A percentile compares a stretch with the other conserved stretches of the same genome.
These are phyloP conservation scores for Drosophila triauraria DNA, from an alignment of 1,140 invertebrate species.

Conservation along the genomic window DNA sequence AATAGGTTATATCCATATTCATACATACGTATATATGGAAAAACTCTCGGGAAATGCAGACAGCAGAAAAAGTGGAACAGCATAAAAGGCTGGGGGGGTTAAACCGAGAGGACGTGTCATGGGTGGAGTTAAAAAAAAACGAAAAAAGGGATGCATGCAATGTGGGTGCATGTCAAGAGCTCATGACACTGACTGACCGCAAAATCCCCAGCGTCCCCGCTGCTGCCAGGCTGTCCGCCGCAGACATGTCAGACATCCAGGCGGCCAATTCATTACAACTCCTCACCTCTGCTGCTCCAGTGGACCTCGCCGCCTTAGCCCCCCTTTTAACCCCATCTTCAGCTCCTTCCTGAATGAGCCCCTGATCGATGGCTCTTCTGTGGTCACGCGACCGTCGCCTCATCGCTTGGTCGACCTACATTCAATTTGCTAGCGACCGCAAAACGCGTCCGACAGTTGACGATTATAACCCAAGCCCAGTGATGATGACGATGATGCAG, in stretches of 20 bases:
- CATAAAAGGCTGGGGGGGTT: constrained; percentile 6
- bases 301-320: background rate
- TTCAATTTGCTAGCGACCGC: constrained; percentile 78
- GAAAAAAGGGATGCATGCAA: constrained; percentile 12
- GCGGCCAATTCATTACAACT: constrained; percentile 67
- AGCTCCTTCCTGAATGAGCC: constrained; percentile 30
- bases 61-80: constrained; percentile 27
- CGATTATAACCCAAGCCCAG: constrained; percentile 53
- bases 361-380: constrained; percentile 76
- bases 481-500: constrained; percentile 25
- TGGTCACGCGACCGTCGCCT: constrained; percentile 71
- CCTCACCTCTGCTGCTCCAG: constrained; percentile 24
- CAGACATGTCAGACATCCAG: constrained; percentile 65
- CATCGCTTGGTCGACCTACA: constrained; percentile 67
- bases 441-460: constrained; percentile 79
- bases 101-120: background rate
- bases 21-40: background rate
- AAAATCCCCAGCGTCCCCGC: constrained; percentile 4
- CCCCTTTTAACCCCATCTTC: constrained; percentile 3
- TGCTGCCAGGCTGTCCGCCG: constrained; percentile 19
- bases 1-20: constrained; percentile 44
- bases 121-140: background rate
- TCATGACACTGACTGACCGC: constrained; percentile 64
- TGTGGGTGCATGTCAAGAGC: constrained; percentile 54
- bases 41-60: constrained; percentile 9